Percentiles rank a stretch among this genome's conserved stretches.
These are phyloP conservation scores for Chamaedrilus cognettii DNA, from an alignment of 2,888 invertebrate species.

Conservation along the genomic window DNA sequence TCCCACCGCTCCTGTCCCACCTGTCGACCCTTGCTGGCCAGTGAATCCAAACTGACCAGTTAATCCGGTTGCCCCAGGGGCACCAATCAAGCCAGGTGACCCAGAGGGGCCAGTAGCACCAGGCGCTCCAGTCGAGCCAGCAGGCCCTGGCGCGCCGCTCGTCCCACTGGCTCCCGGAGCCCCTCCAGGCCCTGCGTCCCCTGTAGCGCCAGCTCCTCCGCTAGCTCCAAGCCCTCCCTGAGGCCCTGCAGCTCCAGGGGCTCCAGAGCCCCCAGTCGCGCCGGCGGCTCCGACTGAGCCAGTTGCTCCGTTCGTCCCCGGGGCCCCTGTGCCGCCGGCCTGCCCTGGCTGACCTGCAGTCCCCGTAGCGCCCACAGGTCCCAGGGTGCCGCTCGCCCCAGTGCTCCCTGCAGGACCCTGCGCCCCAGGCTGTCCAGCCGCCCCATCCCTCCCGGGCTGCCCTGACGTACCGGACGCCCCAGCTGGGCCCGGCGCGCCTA, in stretches of 20 bases:
- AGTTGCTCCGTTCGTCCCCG: constrained; percentile 10
- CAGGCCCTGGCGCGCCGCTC: background rate
- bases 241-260: constrained; percentile 27
- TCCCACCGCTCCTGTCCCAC: constrained; percentile 38
- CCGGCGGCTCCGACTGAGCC: constrained; percentile 18
- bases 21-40: constrained; percentile 13
- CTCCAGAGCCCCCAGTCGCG: constrained; percentile 22
- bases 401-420: background rate
- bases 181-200: background rate
- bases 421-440: background rate
- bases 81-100: background rate
- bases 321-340: constrained; percentile 3
- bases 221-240: constrained; percentile 20
- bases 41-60: background rate
- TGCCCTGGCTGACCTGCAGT: constrained; percentile 9
- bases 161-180: background rate
- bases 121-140: background rate
- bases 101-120: constrained; percentile 1
- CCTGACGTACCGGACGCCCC: background rate
- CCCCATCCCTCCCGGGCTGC: background rate
- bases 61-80: background rate
- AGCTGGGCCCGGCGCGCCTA: background rate
- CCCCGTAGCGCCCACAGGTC: constrained; percentile 14
- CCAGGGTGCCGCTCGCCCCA: constrained; percentile 1
- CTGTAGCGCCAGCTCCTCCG: constrained; percentile 4